These are phyloP conservation scores for Phataginus tetradactyla DNA, from an alignment of 2,797 vertebrate genomes.

Conservation along the genomic window DNA sequence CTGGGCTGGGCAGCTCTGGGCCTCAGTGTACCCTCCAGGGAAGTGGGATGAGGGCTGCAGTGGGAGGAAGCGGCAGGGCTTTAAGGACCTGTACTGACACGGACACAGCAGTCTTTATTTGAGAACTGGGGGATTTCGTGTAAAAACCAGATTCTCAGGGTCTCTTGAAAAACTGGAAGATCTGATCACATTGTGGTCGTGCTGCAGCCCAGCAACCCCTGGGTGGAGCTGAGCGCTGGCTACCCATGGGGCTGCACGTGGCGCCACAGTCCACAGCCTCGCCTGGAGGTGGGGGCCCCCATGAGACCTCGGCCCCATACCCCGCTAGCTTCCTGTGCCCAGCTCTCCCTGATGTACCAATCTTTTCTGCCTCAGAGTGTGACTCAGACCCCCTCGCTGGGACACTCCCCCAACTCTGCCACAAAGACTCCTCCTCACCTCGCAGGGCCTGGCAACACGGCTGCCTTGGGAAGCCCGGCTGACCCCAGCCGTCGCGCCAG, in stretches of 20 bases:
- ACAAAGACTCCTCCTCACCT: not conserved
- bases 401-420: not conserved
- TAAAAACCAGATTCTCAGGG: not conserved
- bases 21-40: not conserved
- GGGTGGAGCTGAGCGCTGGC: accelerated
- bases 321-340: not conserved
- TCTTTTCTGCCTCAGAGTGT: not conserved
- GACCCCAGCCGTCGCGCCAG: not conserved
- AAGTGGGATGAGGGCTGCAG: not conserved
- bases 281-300: not conserved
- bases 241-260: too few relatives aligned
- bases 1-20: not conserved
- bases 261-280: not conserved
- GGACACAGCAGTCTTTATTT: too few relatives aligned
- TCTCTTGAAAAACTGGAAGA: not conserved
- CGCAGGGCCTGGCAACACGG: not conserved
- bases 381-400: not conserved
- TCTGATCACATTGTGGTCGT: not conserved
- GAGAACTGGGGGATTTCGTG: not conserved
- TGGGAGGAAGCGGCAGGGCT: not conserved
- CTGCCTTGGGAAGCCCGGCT: not conserved
- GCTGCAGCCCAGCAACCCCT: not conserved
- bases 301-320: not conserved
- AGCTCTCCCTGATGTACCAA: not conserved
- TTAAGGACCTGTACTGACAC: not conserved